Percentiles rank a stretch among this genome's conserved stretches.
These are phyloP conservation scores for Magallana angulata DNA, from an alignment of 1,140 invertebrate species.

Conservation along the genomic window DNA sequence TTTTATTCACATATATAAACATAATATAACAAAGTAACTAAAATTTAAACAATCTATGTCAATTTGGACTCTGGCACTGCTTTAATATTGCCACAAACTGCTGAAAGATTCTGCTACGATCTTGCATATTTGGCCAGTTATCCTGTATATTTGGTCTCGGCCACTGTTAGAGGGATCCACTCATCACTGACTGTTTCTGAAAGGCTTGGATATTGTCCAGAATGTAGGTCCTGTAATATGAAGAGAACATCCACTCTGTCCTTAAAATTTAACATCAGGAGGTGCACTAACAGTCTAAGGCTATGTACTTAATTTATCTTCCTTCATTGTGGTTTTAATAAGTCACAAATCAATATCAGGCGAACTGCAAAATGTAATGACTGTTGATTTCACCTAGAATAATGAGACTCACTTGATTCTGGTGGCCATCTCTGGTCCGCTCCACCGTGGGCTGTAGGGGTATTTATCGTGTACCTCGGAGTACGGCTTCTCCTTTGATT, in stretches of 20 bases:
- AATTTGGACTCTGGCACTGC: too few species aligned
- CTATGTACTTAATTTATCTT: too few species aligned
- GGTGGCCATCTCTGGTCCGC: constrained; percentile 77
- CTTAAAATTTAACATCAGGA: neutral
- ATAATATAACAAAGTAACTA: too few species aligned
- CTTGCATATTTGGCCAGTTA: too few species aligned
- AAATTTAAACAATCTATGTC: too few species aligned
- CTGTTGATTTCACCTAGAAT: neutral
- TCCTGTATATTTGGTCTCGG: too few species aligned
- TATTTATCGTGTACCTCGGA: constrained; percentile 72
- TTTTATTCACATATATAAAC: too few species aligned
- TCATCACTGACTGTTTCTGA: constrained; percentile 72
- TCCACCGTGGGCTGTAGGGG: constrained; percentile 79
- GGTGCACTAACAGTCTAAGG: too few species aligned
- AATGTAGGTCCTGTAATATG: constrained; percentile 70
- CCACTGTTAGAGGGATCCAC: constrained; percentile 48
- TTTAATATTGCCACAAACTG: too few species aligned
- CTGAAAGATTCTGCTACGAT: too few species aligned
- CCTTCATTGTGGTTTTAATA: too few species aligned
- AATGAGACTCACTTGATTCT: constrained; percentile 73
- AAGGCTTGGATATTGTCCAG: constrained; percentile 71
- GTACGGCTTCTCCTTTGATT: constrained; percentile 75
- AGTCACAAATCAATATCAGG: neutral
- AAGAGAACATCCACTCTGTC: neutral
- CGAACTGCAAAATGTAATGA: neutral